These are phyloP conservation scores for Ficedula albicollis DNA, from an alignment of 2,797 vertebrate species.

Conservation along the genomic window DNA sequence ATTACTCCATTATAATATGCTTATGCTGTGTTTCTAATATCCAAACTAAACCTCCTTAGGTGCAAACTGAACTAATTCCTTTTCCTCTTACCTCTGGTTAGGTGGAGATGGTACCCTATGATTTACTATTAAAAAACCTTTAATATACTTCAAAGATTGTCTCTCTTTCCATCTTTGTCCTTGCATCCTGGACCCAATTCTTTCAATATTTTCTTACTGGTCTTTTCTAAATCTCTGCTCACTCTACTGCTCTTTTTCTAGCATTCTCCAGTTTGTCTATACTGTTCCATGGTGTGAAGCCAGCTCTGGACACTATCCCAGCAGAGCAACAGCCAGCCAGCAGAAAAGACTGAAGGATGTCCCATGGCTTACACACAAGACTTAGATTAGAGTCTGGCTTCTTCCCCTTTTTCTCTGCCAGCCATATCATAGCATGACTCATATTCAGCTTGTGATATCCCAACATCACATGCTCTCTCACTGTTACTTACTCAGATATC, in stretches of 20 bases:
- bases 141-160: neutral
- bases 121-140: neutral
- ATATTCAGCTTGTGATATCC: neutral
- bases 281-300: neutral
- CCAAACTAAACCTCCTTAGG: neutral
- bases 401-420: neutral
- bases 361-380: neutral
- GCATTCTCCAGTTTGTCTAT: neutral
- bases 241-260: neutral
- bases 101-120: neutral
- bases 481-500: constrained; percentile 9
- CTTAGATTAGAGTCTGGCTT: neutral
- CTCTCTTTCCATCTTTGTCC: neutral
- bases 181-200: neutral
- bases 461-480: neutral
- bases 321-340: neutral
- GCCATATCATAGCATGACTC: constrained; percentile 1
- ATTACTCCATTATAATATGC: neutral
- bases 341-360: neutral
- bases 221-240: neutral
- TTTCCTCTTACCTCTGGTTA: neutral
- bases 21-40: neutral
- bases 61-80: neutral
- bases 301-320: neutral
- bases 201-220: neutral